Evolutionary conservation across 2,888 invertebrate species (phyloP).

Genomic region (Diaphora mendica): DNA sequence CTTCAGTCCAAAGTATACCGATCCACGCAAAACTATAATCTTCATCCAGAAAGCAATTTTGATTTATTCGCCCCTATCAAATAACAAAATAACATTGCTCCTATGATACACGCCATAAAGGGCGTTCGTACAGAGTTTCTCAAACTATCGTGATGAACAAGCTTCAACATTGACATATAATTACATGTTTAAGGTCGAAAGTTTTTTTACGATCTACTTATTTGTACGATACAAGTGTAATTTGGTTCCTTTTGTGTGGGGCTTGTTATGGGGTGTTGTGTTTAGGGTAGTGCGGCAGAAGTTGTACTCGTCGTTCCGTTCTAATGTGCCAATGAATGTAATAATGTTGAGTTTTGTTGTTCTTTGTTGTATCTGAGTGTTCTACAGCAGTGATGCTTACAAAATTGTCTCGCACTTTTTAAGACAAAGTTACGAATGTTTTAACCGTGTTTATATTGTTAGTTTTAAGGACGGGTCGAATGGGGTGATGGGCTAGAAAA

Average conservation of each 20-base stretch:
- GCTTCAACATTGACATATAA: constrained; percentile 37
- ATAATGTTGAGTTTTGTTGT: not conserved
- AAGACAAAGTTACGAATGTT: not conserved
- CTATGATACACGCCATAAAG: constrained; percentile 36
- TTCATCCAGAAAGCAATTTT: constrained; percentile 29
- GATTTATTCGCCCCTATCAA: constrained; percentile 43
- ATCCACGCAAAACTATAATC: not conserved
- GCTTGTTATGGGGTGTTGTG: constrained; percentile 21
- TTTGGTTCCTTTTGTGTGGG: constrained; percentile 26
- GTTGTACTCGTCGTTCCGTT: not conserved
- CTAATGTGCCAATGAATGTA: constrained; percentile 6
- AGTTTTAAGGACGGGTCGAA: not conserved
- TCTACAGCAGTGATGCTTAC: not conserved
- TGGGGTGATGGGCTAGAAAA: not conserved
- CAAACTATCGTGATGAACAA: constrained; percentile 43
- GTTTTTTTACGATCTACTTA: constrained; percentile 43
- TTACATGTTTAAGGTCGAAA: constrained; percentile 39
- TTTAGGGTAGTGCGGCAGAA: constrained; percentile 11
- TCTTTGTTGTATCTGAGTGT: not conserved
- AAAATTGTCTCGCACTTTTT: not conserved
- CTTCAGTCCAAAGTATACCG: not conserved
- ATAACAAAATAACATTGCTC: constrained; percentile 40
- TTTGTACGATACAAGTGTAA: constrained; percentile 33
- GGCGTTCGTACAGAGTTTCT: constrained; percentile 36
- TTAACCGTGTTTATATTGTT: not conserved